A percentile compares a stretch with the other conserved stretches of the same genome.
Evolutionary conservation across 2,113 vertebrate genomes (phyloP).

Genomic region (Chloropsis hardwickii): DNA sequence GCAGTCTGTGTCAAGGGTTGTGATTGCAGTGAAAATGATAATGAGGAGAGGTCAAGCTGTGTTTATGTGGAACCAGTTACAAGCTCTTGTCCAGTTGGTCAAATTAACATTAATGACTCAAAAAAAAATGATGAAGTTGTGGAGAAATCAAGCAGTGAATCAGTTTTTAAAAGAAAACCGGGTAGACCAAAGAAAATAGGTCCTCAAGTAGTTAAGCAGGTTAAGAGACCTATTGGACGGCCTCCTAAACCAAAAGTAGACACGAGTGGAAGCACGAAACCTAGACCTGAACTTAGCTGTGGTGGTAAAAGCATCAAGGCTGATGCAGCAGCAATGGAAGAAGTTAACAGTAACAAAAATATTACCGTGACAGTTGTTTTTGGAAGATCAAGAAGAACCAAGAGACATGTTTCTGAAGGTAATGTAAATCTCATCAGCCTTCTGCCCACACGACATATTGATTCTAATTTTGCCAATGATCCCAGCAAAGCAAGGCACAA

Average conservation of each 20-base stretch:
- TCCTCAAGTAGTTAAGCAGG: conserved; percentile 85
- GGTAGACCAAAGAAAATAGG: conserved; percentile 91
- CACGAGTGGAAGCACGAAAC: conserved; percentile 28
- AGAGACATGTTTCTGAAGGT: conserved; percentile 86
- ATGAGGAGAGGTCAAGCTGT: conserved; percentile 1
- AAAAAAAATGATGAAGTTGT: conserved; percentile 34
- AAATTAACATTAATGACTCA: conserved; percentile 33
- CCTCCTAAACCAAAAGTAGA: conserved; percentile 83
- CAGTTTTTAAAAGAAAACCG: conserved; percentile 87
- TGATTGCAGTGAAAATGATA: neutral
- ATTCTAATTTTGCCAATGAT: conserved; percentile 45
- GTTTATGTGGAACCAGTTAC: neutral
- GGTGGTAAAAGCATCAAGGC: conserved; percentile 27
- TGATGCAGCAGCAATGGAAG: conserved; percentile 50
- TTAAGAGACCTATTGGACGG: conserved; percentile 89
- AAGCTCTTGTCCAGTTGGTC: conserved; percentile 15
- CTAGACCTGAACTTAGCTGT: conserved; percentile 25
- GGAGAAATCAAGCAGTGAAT: conserved; percentile 51
- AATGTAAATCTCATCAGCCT: conserved; percentile 64
- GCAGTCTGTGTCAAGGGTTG: neutral
- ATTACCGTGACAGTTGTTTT: conserved; percentile 91
- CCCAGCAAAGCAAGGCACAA: conserved; percentile 33
- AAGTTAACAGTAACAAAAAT: conserved; percentile 79
- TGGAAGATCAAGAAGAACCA: conserved; percentile 89
- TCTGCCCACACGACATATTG: conserved; percentile 36